These are phyloP conservation scores for Akabosia matsudoensis DNA, from an alignment of 1,140 invertebrate genomes.

Conservation along the genomic window DNA sequence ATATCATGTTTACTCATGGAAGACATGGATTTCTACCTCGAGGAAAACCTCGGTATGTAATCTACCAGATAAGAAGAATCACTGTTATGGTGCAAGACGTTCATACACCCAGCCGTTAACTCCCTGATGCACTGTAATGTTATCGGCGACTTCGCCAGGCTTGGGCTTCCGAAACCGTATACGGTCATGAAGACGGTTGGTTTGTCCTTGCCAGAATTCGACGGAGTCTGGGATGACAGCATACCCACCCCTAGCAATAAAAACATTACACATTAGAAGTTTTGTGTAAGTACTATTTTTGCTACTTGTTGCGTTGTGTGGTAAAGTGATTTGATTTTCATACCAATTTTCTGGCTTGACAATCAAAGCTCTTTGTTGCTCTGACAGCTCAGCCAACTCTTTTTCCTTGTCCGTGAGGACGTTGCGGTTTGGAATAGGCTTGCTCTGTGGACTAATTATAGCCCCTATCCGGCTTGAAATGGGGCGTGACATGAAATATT, in stretches of 20 bases:
- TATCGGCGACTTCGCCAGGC: slow-evolving; percentile 62
- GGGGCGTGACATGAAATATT: slow-evolving; percentile 81
- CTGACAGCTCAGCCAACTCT: slow-evolving; percentile 56
- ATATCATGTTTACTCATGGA: too few species aligned
- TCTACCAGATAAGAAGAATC: too few species aligned
- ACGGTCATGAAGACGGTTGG: slow-evolving; percentile 85
- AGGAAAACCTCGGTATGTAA: background rate
- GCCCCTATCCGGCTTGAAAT: slow-evolving; percentile 81
- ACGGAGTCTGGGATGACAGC: slow-evolving; percentile 71
- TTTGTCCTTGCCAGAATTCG: slow-evolving; percentile 98
- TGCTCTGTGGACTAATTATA: slow-evolving; percentile 77
- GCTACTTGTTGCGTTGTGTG: too few species aligned
- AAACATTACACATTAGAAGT: slow-evolving; percentile 22
- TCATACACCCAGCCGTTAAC: slow-evolving; percentile 87
- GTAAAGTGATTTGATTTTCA: slow-evolving; percentile 34
- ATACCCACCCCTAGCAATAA: slow-evolving; percentile 78
- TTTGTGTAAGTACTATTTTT: background rate
- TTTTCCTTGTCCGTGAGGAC: slow-evolving; percentile 66
- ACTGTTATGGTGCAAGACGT: slow-evolving; percentile 77
- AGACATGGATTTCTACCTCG: background rate
- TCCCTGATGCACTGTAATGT: slow-evolving; percentile 64
- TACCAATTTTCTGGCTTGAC: slow-evolving; percentile 73
- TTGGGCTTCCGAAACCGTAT: slow-evolving; percentile 71
- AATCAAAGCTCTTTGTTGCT: slow-evolving; percentile 56
- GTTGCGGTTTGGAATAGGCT: slow-evolving; percentile 67